Conservation (phyloP, 2,113 vertebrate species). For the Myotis brandtii region DNA sequence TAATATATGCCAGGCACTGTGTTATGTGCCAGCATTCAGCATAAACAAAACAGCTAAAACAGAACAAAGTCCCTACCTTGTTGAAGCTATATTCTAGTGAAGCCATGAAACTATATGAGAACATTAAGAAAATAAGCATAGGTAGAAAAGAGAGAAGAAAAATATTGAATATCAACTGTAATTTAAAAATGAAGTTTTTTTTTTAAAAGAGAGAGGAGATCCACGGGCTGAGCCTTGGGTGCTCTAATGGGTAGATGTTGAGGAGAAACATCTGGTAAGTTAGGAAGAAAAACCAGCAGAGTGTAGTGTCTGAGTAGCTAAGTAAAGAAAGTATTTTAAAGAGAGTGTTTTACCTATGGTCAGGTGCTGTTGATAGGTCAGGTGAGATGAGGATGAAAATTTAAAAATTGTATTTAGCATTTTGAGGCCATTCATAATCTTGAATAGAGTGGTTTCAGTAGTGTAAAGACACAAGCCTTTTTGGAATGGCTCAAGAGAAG, state of each 20-base stretch:
- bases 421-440: slow-evolving; percentile 1
- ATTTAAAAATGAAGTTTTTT: neutral
- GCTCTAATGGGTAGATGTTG: neutral
- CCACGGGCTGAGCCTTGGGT: neutral
- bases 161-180: neutral
- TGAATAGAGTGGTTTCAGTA: neutral
- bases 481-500: neutral
- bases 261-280: neutral
- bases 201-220: neutral
- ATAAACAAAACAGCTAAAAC: neutral
- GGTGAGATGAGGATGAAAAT: neutral
- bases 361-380: neutral
- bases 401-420: slow-evolving; percentile 11
- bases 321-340: neutral
- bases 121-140: neutral
- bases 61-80: neutral
- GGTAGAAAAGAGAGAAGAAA: neutral
- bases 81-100: neutral
- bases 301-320: neutral
- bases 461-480: neutral
- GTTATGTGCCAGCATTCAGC: neutral
- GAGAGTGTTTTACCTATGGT: neutral
- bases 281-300: slow-evolving; percentile 1
- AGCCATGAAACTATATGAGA: neutral
- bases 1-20: neutral